Evolutionary conservation across 2,113 vertebrate species (phyloP), one percentile per base, ranked within the genome.

Genomic region (Psilopsiagon aurifrons): DNA sequence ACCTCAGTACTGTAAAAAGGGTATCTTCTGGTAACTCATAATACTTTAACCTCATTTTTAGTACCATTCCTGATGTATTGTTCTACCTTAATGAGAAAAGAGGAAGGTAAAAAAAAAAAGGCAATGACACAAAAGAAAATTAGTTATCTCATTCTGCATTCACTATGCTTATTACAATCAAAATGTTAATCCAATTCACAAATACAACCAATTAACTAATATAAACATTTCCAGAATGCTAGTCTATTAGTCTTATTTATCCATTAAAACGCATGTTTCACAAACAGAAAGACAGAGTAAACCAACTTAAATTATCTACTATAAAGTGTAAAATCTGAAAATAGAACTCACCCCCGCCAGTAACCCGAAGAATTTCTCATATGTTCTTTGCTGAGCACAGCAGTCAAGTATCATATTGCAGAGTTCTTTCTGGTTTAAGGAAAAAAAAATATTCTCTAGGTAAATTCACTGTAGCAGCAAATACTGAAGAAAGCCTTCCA

Each of bases 401-500:
- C 99, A 99, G 97, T 99, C 99, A 91, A 99, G 98, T 96, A 99
- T 99, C 99, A 99, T 99, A 98, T 99, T 99, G 95, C 99, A 99
- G 83, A 99, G 98, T 97, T 99, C 99, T 97, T 99, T 99, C 99
- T 99, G 97, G 96, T 94, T 94, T 87, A 87, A 69, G 63, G 33
- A 49, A 97, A 93, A 74, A 91, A 90, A 59, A 39, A 7, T 12
- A n/a, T 76, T 87, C 39, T 74, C 37, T 46, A 95, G 83, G 90
- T 92, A 98, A 78, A 95, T 95, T 75, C 57, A 85, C 57, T 85
- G 59, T 62, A 91, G 46, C 41, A 97, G 17, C 16, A 92, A 51
- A 49, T 37, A 92, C 1, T 57, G 29, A 80, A 83, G 29, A 63
- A 76, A 83, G 15, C 4, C 6, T 63, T 33, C 39, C 9, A 49